Base-by-base conservation (phyloP, 92 coral and sea anemone genomes). In the Zoanthus sociatus region DNA sequence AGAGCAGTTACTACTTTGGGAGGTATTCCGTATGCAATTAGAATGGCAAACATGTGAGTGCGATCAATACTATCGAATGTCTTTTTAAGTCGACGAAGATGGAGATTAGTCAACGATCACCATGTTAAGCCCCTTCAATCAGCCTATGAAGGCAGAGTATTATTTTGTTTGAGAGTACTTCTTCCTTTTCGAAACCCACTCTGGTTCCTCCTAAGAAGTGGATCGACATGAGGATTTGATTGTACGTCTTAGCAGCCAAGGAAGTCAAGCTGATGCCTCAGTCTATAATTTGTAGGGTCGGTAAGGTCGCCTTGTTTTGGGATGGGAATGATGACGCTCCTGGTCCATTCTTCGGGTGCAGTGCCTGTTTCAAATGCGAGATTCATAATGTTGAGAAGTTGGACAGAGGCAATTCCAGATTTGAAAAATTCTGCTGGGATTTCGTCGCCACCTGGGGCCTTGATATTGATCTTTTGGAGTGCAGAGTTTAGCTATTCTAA, bases 321-420 rank as follows among this genome's bases (percentile, higher is more conserved):
- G 55, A 76, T 75, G 63, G 79, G 79, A 18, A 50, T 76, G 63
- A 76, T 50, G 64, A 76, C 4, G 42, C 79, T 76, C 44, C 21
- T 76, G 3, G 79, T 75, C 79, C 79, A 76, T 76, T 76, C 64
- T 48, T 50, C 6, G 0, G 79, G 79, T 76, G 64, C 79, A 76
- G 16, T 50, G 16, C 79, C 79, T 20, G 79, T 76, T 76, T 50
- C 63, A 50, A 76, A 76, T 3, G 63, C 79, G 26, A 76, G 79
- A 13, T 76, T 76, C 78, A 74, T 74, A 17, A 46, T 74, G 78
- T 16, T 74, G 37, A 74, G 78, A 10, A 74, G 60, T 18, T 74
- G 30, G 30, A 15, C 31, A 74, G 78, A 74, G 60, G 78, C 78
- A 26, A 74, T 47, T 18, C 78, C 78, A 48, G 78, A 74, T 74